A percentile compares a stretch with the other conserved stretches of the same genome.
Conservation (phyloP, 1,140 invertebrate genomes). For the Archivesica marissinica region DNA sequence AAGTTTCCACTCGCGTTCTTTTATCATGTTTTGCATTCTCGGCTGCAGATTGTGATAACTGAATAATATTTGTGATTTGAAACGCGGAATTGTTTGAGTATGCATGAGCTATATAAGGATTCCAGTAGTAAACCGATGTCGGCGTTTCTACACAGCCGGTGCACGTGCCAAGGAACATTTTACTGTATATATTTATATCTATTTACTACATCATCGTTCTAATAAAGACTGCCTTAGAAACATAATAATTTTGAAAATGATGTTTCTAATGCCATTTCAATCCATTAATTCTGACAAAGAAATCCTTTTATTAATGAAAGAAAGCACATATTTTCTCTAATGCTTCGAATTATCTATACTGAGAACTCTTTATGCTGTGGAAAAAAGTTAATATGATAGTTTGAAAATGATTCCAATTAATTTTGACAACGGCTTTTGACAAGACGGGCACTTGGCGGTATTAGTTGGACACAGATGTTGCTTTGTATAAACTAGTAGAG, state of each 20-base stretch:
- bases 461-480: constrained; percentile 28
- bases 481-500: constrained; percentile 40
- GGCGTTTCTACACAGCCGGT: constrained; percentile 44
- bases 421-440: constrained; percentile 37
- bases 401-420: constrained; percentile 54
- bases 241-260: too few relatives aligned
- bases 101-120: constrained; percentile 9
- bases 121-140: constrained; percentile 57
- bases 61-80: constrained; percentile 47
- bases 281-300: too few relatives aligned
- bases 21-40: constrained; percentile 1
- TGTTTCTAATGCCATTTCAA: neutral
- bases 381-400: too few relatives aligned
- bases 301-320: too few relatives aligned
- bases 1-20: neutral
- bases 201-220: too few relatives aligned
- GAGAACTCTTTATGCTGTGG: neutral
- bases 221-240: too few relatives aligned
- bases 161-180: constrained; percentile 54
- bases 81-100: constrained; percentile 32
- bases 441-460: constrained; percentile 2
- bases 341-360: too few relatives aligned
- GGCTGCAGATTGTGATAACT: constrained; percentile 10
- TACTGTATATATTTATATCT: too few relatives aligned
- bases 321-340: too few relatives aligned